Conservation (phyloP, 2,113 vertebrate genomes). For the Oreotragus oreotragus region DNA sequence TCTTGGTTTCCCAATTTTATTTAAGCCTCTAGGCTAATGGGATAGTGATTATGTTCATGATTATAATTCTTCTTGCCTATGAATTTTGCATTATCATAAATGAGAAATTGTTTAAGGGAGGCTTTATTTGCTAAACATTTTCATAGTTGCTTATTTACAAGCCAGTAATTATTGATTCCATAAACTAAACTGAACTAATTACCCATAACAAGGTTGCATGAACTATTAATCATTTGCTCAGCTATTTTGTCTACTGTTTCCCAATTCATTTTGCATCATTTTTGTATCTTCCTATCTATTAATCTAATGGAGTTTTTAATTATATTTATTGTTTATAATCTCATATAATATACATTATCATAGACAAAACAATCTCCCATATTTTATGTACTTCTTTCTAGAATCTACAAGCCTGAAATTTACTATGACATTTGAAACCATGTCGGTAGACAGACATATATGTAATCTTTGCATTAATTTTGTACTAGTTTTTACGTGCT, state of each 20-base stretch:
- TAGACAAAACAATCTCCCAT: neutral
- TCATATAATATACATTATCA: neutral
- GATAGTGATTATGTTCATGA: neutral
- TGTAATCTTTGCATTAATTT: neutral
- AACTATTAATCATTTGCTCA: neutral
- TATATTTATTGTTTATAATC: neutral
- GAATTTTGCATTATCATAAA: neutral
- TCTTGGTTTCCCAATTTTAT: neutral
- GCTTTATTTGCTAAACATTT: neutral
- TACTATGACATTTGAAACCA: neutral
- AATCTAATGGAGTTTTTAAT: neutral
- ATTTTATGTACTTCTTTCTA: neutral
- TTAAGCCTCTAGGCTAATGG: neutral
- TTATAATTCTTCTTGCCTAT: neutral
- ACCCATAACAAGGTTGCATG: neutral
- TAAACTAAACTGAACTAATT: slow-evolving; percentile 1
- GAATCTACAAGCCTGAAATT: neutral
- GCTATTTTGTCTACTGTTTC: neutral
- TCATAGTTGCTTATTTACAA: neutral
- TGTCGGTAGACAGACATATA: rapidly evolving
- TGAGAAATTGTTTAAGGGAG: neutral
- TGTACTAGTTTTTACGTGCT: neutral
- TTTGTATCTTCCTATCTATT: neutral
- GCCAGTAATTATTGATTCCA: neutral
- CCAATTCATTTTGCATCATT: neutral